Conservation (phyloP, 2,113 vertebrate genomes). For the Sula dactylatra region DNA sequence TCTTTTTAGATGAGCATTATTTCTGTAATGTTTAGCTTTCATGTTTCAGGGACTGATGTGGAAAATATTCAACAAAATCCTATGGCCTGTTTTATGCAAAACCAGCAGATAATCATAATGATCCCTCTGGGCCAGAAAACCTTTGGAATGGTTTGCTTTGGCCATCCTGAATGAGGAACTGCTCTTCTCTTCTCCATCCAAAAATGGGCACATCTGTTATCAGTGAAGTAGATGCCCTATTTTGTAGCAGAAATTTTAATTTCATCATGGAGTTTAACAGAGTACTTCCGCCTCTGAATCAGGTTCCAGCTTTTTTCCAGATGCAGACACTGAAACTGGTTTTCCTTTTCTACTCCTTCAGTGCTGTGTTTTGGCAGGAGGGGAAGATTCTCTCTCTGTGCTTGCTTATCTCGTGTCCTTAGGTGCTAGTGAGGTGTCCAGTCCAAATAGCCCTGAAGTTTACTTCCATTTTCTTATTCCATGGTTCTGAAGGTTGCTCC, state of each 20-base stretch:
- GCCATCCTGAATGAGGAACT: not conserved
- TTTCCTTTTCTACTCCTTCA: not conserved
- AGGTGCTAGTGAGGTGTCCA: not conserved
- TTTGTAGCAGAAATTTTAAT: not conserved
- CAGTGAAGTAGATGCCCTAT: not conserved
- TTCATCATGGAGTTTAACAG: not conserved
- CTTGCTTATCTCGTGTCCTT: not conserved
- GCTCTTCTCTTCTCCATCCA: not conserved
- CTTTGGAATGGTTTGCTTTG: not conserved
- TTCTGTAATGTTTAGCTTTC: not conserved
- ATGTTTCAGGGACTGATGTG: not conserved
- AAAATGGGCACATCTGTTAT: not conserved
- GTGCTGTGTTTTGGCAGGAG: not conserved
- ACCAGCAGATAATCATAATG: not conserved
- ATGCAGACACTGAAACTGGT: not conserved
- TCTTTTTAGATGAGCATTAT: not conserved
- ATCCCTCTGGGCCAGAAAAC: not conserved
- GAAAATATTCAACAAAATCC: not conserved
- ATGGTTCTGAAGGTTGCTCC: not conserved
- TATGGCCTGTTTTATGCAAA: not conserved
- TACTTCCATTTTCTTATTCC: not conserved
- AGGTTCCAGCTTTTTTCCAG: not conserved
- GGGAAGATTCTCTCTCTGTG: not conserved
- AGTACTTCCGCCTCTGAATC: not conserved
- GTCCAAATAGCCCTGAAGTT: not conserved